phyloP scores from a whole-genome alignment of 1,140 invertebrate genomes.

The Condylostylus longicornis region DNA sequence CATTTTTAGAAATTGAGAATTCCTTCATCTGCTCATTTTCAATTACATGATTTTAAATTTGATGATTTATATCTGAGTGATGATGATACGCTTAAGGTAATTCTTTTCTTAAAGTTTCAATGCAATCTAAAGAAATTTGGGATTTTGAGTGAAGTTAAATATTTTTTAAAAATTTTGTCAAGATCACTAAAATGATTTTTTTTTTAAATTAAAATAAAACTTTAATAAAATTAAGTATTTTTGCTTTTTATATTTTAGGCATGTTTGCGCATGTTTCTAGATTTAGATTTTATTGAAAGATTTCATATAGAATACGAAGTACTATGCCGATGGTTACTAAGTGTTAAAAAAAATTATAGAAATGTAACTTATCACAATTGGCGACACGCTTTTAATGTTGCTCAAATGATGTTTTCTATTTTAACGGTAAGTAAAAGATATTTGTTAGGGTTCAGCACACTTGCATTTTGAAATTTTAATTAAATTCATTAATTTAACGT shows the following conservation, averaged over 20 bases:
- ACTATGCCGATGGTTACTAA: conserved; percentile 76
- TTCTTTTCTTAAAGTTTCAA: conserved; percentile 6
- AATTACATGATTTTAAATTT: conserved; percentile 72
- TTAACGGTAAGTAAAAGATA: conserved; percentile 56
- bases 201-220: not conserved
- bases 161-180: not conserved
- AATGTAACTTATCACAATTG: conserved; percentile 95
- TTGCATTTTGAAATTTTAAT: too few relatives aligned
- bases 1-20: conserved; percentile 44
- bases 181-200: not conserved
- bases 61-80: conserved; percentile 74
- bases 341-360: conserved; percentile 93
- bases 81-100: conserved; percentile 64
- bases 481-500: too few relatives aligned
- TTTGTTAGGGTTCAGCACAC: not conserved
- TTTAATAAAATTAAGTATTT: not conserved
- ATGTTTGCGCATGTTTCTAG: conserved; percentile 79
- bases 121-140: not conserved
- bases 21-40: conserved; percentile 67
- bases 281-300: conserved; percentile 74
- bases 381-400: conserved; percentile 91
- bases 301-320: conserved; percentile 85
- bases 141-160: not conserved
- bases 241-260: conserved; percentile 36
- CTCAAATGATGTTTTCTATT: conserved; percentile 93